These are phyloP conservation scores for Serranus cabrilla DNA, from an alignment of 2,797 vertebrate genomes.

Conservation along the genomic window DNA sequence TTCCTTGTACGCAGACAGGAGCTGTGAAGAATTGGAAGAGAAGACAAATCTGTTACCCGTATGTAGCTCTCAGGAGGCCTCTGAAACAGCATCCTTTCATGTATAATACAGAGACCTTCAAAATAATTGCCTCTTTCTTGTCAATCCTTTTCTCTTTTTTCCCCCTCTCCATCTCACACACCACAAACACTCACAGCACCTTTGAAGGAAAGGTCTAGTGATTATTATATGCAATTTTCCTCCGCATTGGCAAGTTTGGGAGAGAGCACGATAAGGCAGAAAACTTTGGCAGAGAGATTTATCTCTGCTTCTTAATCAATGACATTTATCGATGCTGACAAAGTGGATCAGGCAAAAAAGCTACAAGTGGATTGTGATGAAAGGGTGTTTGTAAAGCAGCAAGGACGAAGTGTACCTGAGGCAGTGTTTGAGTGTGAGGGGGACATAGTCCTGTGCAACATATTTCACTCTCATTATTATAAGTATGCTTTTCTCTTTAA, in stretches of 20 bases:
- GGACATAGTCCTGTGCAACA: not conserved
- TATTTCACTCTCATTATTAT: not conserved
- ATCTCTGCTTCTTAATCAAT: conserved; percentile 45
- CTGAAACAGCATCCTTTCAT: conserved; percentile 68
- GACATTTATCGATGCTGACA: conserved; percentile 51
- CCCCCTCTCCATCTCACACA: conserved; percentile 27
- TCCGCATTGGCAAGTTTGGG: conserved; percentile 39
- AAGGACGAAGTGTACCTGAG: conserved; percentile 20
- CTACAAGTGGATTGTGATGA: conserved; percentile 53
- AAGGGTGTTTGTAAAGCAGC: conserved; percentile 34
- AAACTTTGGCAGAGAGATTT: conserved; percentile 51
- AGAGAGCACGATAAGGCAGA: conserved; percentile 31
- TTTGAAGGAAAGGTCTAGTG: conserved; percentile 59
- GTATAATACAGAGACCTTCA: conserved; percentile 71
- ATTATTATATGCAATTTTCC: conserved; percentile 53
- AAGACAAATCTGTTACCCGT: conserved; percentile 67
- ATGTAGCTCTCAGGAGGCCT: conserved; percentile 60
- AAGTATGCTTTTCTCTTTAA: not conserved
- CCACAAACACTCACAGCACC: conserved; percentile 40
- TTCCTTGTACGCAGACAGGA: conserved; percentile 47
- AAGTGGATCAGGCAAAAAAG: conserved; percentile 45
- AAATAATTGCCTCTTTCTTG: conserved; percentile 74
- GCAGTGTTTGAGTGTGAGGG: conserved; percentile 11
- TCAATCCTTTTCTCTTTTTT: conserved; percentile 50
- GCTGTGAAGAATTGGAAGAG: conserved; percentile 56